Base-by-base conservation (phyloP, 2,888 invertebrate species). In the Ctenicera cuprea region DNA sequence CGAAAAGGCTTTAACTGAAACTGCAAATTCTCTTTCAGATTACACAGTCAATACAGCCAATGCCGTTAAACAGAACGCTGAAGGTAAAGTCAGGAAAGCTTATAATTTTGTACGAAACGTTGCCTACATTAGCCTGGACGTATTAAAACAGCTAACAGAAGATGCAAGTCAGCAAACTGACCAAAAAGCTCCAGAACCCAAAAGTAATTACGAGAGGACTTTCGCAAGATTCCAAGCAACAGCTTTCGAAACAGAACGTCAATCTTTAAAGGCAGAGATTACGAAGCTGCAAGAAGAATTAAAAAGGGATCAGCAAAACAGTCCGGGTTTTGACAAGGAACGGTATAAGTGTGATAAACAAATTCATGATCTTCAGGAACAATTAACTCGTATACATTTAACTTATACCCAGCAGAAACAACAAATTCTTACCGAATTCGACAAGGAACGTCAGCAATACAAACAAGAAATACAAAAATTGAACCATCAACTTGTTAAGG, bases 301-400 rank as follows among this genome's bases (percentile, higher is more conserved):
- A 1, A 59, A 71, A 37, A 57, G 66, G n/a, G 22, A 22, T 16
- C 65, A 38, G 3, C 57, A 37, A 8, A 8, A 22, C 11, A 41
- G 50, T 20, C 20, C 43, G 1, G 18, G 11, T 18, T 11, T 38
- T 16, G 50, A 69, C 11, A 62, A 37, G 14, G 71, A 71, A 18
- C 59, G 66, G 0, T 14, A 38, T 1, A 71, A 71, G 41, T 71
- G 65, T 26, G 61, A 66, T 30, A 71, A 66, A 30, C 66, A 71
- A 38, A 71, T 71, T 11, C 45, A 48, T 14, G 71, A 71, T 18
- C 48, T 71, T 3, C 65, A 71, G 48, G 71, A 71, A 4, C 71
- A 71, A 33, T 14, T 61, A n/a, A 67, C 43, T 0, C 41, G 52
- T 1, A 59, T 59, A 3, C 67, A 59, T 18, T 9, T 67, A 3